phyloP scores from a whole-genome alignment of 2,888 invertebrate genomes.

The Parochlus steinenii region DNA sequence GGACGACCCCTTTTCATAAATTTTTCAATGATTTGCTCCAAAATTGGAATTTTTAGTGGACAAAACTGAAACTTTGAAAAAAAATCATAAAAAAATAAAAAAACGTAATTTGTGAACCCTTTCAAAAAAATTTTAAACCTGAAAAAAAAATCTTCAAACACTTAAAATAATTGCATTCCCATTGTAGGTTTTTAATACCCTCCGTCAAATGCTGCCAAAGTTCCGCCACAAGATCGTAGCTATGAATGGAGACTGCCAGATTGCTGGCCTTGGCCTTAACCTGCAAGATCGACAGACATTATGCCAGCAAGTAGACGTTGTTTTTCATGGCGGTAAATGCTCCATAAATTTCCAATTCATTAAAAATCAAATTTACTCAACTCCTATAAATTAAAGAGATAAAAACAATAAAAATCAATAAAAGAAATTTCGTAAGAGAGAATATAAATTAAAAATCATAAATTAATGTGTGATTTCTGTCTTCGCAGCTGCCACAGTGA shows the following conservation, averaged over 20 bases:
- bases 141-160: not conserved
- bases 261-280: conserved; percentile 45
- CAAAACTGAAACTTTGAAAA: too few species aligned
- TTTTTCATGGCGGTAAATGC: too few species aligned
- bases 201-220: conserved; percentile 36
- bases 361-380: not conserved
- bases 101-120: too few species aligned
- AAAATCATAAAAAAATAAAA: too few species aligned
- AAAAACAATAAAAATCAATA: not conserved
- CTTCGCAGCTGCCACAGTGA: conserved; percentile 70
- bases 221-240: conserved; percentile 50
- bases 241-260: conserved; percentile 48
- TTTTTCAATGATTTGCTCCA: too few species aligned
- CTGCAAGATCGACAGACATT: conserved; percentile 41
- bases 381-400: not conserved
- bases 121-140: too few species aligned
- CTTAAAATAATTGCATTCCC: not conserved
- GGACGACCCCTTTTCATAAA: too few species aligned
- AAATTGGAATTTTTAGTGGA: too few species aligned
- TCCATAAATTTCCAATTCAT: too few species aligned
- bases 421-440: too few species aligned
- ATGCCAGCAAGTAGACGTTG: conserved; percentile 39
- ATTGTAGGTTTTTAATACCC: conserved; percentile 34
- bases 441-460: not conserved
- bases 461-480: conserved; percentile 33